Conservation (phyloP, 2,797 vertebrate species). For the Sciurus vulgaris region DNA sequence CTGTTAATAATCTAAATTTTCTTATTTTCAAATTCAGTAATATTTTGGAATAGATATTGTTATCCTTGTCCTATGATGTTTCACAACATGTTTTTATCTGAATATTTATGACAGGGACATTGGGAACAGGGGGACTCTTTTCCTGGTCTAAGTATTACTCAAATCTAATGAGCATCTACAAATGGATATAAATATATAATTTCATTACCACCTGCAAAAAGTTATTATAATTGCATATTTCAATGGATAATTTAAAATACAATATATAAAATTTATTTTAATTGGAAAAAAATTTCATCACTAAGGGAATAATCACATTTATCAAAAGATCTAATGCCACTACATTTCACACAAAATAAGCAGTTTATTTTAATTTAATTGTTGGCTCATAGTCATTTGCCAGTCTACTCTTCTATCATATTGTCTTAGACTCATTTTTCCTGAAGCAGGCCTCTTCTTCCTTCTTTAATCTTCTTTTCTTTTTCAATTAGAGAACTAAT, state of each 20-base stretch:
- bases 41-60: background rate
- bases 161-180: conserved; percentile 3
- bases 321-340: conserved; percentile 65
- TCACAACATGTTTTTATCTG: conserved; percentile 38
- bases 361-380: conserved; percentile 78
- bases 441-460: conserved; percentile 51
- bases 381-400: conserved; percentile 56
- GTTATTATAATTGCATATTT: conserved; percentile 63
- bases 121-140: background rate
- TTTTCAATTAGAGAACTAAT: conserved; percentile 82
- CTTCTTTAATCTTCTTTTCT: conserved; percentile 80
- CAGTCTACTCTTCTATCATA: background rate
- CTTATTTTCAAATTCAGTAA: conserved; percentile 6
- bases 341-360: conserved; percentile 73
- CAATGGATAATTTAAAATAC: conserved; percentile 56
- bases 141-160: conserved; percentile 8
- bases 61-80: conserved; percentile 32
- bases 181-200: conserved; percentile 65
- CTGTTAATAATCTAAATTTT: conserved; percentile 39
- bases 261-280: conserved; percentile 70
- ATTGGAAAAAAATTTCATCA: conserved; percentile 67
- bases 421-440: conserved; percentile 37
- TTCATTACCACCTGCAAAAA: conserved; percentile 60
- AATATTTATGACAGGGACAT: conserved; percentile 30
- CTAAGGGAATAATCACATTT: conserved; percentile 55